Evolutionary conservation across 2,797 vertebrate species (phyloP).

Genomic region (Manis crassicaudata): DNA sequence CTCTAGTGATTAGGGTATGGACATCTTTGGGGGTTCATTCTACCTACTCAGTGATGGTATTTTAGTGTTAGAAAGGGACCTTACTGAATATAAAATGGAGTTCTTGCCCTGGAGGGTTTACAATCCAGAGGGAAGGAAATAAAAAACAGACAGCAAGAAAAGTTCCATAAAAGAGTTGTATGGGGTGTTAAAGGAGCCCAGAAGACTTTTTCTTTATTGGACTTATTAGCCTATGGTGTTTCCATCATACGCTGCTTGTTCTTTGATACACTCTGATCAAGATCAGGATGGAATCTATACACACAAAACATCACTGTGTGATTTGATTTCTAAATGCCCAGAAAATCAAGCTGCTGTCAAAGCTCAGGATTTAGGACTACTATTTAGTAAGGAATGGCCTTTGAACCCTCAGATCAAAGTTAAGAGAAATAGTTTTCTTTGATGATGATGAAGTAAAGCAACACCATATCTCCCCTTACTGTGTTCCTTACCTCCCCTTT

Average conservation of each 20-base stretch:
- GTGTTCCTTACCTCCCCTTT: not conserved
- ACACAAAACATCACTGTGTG: not conserved
- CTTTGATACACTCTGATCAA: not conserved
- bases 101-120: not conserved
- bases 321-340: not conserved
- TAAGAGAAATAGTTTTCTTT: conserved; percentile 5
- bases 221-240: not conserved
- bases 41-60: not conserved
- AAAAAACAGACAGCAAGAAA: not conserved
- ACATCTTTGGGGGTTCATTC: not conserved
- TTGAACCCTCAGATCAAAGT: not conserved
- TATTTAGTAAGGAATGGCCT: not conserved
- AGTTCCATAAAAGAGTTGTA: not conserved
- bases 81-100: not conserved
- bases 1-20: not conserved
- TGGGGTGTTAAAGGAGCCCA: not conserved
- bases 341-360: not conserved
- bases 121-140: not conserved
- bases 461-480: not conserved
- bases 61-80: not conserved
- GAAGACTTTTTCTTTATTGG: not conserved
- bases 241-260: not conserved
- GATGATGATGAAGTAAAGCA: not conserved
- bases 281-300: not conserved
- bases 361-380: not conserved